These are phyloP conservation scores for Cisticola juncidis DNA, from an alignment of 2,113 vertebrate genomes.

Conservation along the genomic window DNA sequence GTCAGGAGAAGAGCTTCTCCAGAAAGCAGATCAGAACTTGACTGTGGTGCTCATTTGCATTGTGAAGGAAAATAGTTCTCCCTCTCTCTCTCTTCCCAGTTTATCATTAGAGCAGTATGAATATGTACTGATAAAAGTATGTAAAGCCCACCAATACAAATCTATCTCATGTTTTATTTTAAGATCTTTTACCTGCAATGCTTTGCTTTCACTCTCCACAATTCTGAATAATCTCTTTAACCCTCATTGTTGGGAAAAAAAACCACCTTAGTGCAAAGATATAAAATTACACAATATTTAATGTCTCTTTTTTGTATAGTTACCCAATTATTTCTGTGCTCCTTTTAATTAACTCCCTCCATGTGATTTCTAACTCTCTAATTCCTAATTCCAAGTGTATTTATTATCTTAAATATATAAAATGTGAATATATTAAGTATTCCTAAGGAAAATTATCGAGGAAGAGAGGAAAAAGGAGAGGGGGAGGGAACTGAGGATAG, in stretches of 20 bases:
- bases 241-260: not conserved
- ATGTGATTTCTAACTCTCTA: not conserved
- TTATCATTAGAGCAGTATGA: not conserved
- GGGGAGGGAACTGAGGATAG: rapidly evolving
- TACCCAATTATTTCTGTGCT: not conserved
- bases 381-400: not conserved
- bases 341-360: not conserved
- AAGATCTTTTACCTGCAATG: not conserved
- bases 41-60: not conserved
- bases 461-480: not conserved
- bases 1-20: not conserved
- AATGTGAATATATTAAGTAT: not conserved
- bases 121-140: not conserved
- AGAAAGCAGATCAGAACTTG: not conserved
- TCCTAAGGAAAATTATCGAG: not conserved
- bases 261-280: not conserved
- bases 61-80: not conserved
- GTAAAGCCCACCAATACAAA: not conserved
- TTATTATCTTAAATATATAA: not conserved
- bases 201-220: not conserved
- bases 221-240: not conserved
- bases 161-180: not conserved
- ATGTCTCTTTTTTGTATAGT: not conserved
- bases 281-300: not conserved
- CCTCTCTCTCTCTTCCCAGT: not conserved